These are phyloP conservation scores for Lycia hirtaria DNA, from an alignment of 2,888 invertebrate genomes.

Conservation along the genomic window DNA sequence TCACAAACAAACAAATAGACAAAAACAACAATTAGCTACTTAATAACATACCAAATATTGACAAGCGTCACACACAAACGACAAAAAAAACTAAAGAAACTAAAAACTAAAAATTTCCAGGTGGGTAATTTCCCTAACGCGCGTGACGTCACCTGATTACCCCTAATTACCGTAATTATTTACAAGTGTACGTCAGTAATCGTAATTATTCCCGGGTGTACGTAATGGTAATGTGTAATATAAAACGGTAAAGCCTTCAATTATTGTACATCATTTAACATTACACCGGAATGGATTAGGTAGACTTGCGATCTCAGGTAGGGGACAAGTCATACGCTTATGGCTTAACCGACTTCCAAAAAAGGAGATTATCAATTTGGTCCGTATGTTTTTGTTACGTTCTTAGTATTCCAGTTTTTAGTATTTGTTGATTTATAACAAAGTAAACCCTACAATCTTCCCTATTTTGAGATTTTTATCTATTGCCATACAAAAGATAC, in stretches of 20 bases:
- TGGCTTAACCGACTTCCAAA: too few species aligned
- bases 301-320: slow-evolving; percentile 12
- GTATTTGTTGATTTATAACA: too few species aligned
- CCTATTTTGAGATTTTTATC: too few species aligned
- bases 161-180: slow-evolving; percentile 42
- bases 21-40: not conserved
- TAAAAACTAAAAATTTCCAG: slow-evolving; percentile 16
- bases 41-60: not conserved
- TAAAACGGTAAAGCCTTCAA: slow-evolving; percentile 40
- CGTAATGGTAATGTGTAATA: slow-evolving; percentile 41
- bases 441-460: too few species aligned
- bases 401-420: too few species aligned
- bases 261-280: slow-evolving; percentile 38
- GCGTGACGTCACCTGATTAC: slow-evolving; percentile 41
- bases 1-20: too few species aligned
- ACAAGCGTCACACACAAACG: not conserved
- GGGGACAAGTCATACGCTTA: slow-evolving; percentile 12
- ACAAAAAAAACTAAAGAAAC: slow-evolving; percentile 6
- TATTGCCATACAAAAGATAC: too few species aligned
- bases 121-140: slow-evolving; percentile 29
- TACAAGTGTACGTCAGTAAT: slow-evolving; percentile 28
- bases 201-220: slow-evolving; percentile 37
- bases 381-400: too few species aligned
- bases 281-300: slow-evolving; percentile 28
- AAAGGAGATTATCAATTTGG: too few species aligned